Conservation (phyloP, 2,113 vertebrate genomes). For the Paralichthys olivaceus region DNA sequence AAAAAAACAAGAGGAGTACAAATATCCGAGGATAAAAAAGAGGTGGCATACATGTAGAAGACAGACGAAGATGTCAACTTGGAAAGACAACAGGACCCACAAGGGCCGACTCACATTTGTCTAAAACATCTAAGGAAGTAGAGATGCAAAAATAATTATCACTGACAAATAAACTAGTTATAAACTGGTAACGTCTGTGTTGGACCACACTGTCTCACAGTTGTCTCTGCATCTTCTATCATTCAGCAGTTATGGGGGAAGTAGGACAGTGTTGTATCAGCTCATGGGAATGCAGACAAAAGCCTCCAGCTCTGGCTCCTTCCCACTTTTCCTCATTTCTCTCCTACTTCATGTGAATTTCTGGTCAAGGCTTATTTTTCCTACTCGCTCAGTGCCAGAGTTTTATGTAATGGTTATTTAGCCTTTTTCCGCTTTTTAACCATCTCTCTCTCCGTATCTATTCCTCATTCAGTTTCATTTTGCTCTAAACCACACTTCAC, state of each 20-base stretch:
- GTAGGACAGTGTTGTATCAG: constrained; percentile 10
- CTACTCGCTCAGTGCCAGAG: constrained; percentile 38
- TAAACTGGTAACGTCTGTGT: too few relatives aligned
- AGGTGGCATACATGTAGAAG: too few relatives aligned
- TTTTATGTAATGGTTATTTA: constrained; percentile 50
- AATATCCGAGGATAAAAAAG: too few relatives aligned
- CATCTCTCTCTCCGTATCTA: too few relatives aligned
- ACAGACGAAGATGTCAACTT: too few relatives aligned
- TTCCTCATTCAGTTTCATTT: too few relatives aligned
- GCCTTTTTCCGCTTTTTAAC: constrained; percentile 18
- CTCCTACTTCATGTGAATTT: constrained; percentile 4
- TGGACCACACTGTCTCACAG: too few relatives aligned
- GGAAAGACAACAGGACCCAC: too few relatives aligned
- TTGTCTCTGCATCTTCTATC: neutral
- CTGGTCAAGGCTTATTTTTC: constrained; percentile 24
- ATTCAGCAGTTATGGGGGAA: constrained; percentile 3
- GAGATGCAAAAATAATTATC: too few relatives aligned
- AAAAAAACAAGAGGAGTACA: too few relatives aligned
- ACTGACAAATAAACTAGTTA: too few relatives aligned
- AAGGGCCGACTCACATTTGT: too few relatives aligned
- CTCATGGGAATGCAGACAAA: constrained; percentile 36
- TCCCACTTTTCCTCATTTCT: constrained; percentile 20
- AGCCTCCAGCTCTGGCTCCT: constrained; percentile 25
- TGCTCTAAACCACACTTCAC: neutral
- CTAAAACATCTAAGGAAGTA: neutral